Evolutionary conservation across 2,888 invertebrate species (phyloP).

Genomic region (Leptinotarsa rubiginosa): DNA sequence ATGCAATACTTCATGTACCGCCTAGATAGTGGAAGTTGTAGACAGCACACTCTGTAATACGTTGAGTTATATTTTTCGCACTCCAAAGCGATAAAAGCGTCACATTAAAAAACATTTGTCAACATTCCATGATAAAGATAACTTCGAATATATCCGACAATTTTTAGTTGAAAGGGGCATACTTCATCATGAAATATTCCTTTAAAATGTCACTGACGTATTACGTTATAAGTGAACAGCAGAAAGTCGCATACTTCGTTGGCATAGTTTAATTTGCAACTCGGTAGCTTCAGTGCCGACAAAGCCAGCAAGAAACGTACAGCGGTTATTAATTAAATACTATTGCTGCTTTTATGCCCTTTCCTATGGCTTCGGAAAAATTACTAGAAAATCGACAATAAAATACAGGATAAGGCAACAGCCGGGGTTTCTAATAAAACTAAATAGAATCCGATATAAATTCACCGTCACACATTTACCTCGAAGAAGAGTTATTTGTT

Average conservation of each 20-base stretch:
- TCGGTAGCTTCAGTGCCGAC: slow-evolving; percentile 62
- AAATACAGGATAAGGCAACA: slow-evolving; percentile 33
- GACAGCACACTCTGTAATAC: slow-evolving; percentile 20
- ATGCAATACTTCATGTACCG: no score
- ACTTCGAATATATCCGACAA: slow-evolving; percentile 57
- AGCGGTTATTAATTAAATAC: slow-evolving; percentile 55
- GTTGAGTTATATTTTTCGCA: slow-evolving; percentile 41
- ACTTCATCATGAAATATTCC: slow-evolving; percentile 58
- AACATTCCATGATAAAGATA: slow-evolving; percentile 59
- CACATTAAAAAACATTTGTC: slow-evolving; percentile 56
- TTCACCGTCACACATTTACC: slow-evolving; percentile 6
- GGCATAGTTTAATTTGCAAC: slow-evolving; percentile 66
- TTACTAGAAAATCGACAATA: slow-evolving; percentile 36
- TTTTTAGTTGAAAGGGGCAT: slow-evolving; percentile 58
- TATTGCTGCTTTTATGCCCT: slow-evolving; percentile 39
- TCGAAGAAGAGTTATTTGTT: slow-evolving; percentile 7
- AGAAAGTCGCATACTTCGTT: slow-evolving; percentile 63
- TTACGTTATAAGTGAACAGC: slow-evolving; percentile 62
- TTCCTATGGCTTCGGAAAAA: slow-evolving; percentile 35
- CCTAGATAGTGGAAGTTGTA: no score
- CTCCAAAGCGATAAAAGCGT: slow-evolving; percentile 54
- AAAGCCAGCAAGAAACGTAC: slow-evolving; percentile 61
- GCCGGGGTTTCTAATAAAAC: background rate
- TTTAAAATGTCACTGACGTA: slow-evolving; percentile 65
- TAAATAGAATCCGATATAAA: background rate